Evolutionary conservation across 1,140 invertebrate species (phyloP).

Genomic region (Penaeus chinensis): DNA sequence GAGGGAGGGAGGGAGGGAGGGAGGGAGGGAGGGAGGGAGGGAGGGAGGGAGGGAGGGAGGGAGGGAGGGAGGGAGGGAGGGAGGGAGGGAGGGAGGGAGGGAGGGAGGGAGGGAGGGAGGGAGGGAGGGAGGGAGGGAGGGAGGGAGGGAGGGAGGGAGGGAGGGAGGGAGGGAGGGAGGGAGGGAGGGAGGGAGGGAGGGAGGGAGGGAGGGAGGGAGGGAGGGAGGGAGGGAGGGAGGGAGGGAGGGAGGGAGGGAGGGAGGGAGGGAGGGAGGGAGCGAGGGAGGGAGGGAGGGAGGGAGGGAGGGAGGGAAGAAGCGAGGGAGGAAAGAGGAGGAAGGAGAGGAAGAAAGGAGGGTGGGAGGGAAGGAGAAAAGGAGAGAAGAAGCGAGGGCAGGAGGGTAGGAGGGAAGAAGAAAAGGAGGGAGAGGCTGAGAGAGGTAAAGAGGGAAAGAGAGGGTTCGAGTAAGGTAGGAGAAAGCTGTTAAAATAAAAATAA

Average conservation of each 20-base stretch:
- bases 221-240: too few species aligned
- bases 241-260: background rate
- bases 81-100: background rate
- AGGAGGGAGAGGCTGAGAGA: background rate
- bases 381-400: background rate
- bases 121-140: background rate
- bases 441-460: background rate
- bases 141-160: conserved; percentile 1
- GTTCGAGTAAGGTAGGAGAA: too few species aligned
- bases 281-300: background rate
- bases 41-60: too few species aligned
- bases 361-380: background rate
- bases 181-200: background rate
- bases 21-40: too few species aligned
- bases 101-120: background rate
- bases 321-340: background rate
- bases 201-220: too few species aligned
- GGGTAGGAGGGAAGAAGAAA: too few species aligned
- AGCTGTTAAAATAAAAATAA: too few species aligned
- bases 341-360: background rate
- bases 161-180: background rate
- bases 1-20: too few species aligned
- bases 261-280: background rate
- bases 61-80: too few species aligned
- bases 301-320: conserved; percentile 9